These are phyloP conservation scores for Lepus timidus DNA, from an alignment of 2,113 vertebrate species.

Conservation along the genomic window DNA sequence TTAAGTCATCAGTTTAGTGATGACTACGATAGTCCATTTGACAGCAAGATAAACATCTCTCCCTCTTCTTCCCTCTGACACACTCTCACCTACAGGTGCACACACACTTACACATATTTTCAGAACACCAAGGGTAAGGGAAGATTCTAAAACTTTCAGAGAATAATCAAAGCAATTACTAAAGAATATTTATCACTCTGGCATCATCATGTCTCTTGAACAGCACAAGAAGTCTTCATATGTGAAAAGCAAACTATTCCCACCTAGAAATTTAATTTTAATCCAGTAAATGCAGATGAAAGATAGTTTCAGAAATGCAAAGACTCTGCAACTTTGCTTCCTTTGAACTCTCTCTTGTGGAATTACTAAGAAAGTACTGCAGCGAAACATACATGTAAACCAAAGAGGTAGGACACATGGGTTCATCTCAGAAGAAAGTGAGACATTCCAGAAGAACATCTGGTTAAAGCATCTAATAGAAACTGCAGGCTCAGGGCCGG, in stretches of 20 bases:
- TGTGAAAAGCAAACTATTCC: slow-evolving; percentile 47
- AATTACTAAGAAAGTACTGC: not conserved
- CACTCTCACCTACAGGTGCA: not conserved
- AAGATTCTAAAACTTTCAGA: not conserved
- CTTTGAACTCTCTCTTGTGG: not conserved
- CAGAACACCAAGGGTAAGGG: not conserved
- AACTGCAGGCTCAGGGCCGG: not conserved
- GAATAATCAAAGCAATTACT: not conserved
- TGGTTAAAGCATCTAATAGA: not conserved
- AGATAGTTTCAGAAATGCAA: not conserved
- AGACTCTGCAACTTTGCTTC: not conserved
- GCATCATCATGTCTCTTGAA: not conserved
- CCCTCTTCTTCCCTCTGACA: not conserved
- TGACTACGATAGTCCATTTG: not conserved
- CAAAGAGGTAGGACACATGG: not conserved
- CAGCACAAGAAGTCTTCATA: not conserved
- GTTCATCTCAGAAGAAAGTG: not conserved
- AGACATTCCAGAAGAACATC: not conserved
- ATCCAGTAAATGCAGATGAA: not conserved
- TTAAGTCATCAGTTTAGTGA: not conserved
- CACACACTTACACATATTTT: not conserved
- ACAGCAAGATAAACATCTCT: not conserved
- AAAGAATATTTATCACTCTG: not conserved
- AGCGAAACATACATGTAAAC: not conserved
- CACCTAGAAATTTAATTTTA: slow-evolving; percentile 5